phyloP scores from a whole-genome alignment of 1,140 invertebrate genomes.

The Aleiodes sp. region DNA sequence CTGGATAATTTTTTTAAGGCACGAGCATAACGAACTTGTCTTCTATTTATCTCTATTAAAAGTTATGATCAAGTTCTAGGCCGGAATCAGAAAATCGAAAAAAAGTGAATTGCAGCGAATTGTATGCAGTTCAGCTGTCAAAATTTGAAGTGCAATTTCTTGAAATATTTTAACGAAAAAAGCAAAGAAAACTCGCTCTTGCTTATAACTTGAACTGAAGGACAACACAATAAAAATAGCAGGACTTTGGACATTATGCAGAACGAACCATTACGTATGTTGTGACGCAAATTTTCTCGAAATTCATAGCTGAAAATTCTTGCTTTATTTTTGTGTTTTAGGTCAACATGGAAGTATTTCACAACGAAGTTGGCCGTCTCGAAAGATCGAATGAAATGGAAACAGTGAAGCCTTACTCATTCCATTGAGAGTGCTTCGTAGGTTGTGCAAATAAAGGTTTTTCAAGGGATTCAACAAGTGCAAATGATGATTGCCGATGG shows the following conservation, averaged over 20 bases:
- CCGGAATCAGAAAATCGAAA: too few relatives aligned
- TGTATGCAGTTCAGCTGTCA: too few relatives aligned
- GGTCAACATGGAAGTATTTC: constrained; percentile 1
- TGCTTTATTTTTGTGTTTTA: constrained; percentile 7
- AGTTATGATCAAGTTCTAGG: too few relatives aligned
- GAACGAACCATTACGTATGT: neutral
- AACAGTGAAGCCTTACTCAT: constrained; percentile 7
- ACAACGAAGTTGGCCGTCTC: constrained; percentile 5
- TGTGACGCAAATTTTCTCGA: neutral
- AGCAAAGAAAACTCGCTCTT: too few relatives aligned
- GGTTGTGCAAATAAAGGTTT: neutral
- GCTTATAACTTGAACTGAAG: too few relatives aligned
- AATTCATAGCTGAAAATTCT: neutral
- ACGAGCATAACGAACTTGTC: constrained; percentile 16
- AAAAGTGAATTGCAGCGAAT: too few relatives aligned
- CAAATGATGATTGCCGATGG: neutral
- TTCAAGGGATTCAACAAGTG: neutral
- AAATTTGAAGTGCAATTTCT: too few relatives aligned
- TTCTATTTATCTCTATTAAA: neutral
- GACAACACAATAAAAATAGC: too few relatives aligned
- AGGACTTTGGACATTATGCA: too few relatives aligned
- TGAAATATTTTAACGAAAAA: too few relatives aligned
- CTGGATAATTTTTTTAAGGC: too few relatives aligned
- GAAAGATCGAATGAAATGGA: neutral
- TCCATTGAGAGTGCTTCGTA: neutral